A percentile compares a stretch with the other conserved stretches of the same genome.
These are phyloP conservation scores for Tetrao urogallus DNA, from an alignment of 2,113 vertebrate species.

Conservation along the genomic window DNA sequence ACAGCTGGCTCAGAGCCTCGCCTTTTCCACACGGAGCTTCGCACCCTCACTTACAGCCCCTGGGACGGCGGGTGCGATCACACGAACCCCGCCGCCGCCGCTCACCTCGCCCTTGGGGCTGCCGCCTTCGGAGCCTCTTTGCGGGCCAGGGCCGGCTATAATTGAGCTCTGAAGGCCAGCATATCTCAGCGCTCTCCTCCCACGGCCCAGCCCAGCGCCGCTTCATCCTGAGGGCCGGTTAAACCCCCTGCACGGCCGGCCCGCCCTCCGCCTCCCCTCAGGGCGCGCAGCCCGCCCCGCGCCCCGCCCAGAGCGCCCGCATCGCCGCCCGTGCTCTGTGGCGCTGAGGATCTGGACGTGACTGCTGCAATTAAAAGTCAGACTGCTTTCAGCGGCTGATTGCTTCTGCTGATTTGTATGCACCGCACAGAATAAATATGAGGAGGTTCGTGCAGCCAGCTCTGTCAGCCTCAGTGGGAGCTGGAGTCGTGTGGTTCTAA, in stretches of 20 bases:
- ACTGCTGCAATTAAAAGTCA: neutral
- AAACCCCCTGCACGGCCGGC: neutral
- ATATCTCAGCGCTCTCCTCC: neutral
- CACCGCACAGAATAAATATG: fast-evolving
- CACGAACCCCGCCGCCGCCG: neutral
- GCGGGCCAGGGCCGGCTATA: neutral
- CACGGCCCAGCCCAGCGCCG: neutral
- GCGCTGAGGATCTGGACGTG: neutral
- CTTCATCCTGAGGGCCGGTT: neutral
- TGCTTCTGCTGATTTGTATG: neutral
- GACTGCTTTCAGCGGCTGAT: neutral
- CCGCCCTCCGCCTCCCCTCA: neutral
- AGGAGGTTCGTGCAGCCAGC: neutral
- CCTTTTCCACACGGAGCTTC: neutral
- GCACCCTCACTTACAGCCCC: neutral
- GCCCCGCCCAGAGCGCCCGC: neutral
- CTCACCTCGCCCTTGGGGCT: neutral
- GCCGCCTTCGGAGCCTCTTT: neutral
- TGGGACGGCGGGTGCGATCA: neutral
- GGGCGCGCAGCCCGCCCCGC: neutral
- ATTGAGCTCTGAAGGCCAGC: neutral
- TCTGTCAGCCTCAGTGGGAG: neutral
- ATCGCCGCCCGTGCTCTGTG: fast-evolving
- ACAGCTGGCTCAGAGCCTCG: neutral
- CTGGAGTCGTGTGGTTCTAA: neutral